Evolutionary conservation across 2,888 invertebrate species (phyloP), one percentile per base, ranked within the genome.

Genomic region (Philhelius pedissequus): DNA sequence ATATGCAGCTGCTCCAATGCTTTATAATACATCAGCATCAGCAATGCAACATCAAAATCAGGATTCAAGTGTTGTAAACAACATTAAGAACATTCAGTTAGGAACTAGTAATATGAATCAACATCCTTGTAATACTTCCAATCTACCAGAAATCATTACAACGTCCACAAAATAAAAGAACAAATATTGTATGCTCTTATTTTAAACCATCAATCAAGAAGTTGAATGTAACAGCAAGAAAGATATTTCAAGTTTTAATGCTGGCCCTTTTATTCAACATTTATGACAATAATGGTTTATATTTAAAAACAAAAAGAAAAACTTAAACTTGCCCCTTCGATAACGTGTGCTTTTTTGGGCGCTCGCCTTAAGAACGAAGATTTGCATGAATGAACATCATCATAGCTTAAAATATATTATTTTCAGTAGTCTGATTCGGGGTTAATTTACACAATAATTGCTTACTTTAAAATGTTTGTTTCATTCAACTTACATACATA

Each of bases 11-110:
- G 74, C 86, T 0, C 78, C 86, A 13, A 79, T 87, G 43, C 56
- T 86, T 6, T 86, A 87, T n/a, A n/a, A n/a, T 54, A 71, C 77
- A 54, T 40, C 86, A 50, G 58, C 76, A 52, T 48, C 86, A 52
- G 60, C 71, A 45, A 70, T 77, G 86, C 87, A 82, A 20, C 87
- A 87, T 27, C 88, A 89, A 38, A 87, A 87, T 27, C 88, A 87
- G 54, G 25, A 71, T 48, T 60, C 40, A 38, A 45, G n/a, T 40
- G 30, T 52, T 54, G 54, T 56, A n/a, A 50, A 52, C 50, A 50
- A 52, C 50, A 45, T 75, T 4, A 69, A 74, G 22, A 71, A 40
- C 11, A 66, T 68, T 48, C 78, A 77, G 60, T 45, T 80, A 80
- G 66, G 43, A 48, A 52, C 50, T 58, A 30, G 52, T 45, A 80